Evolutionary conservation across 2,113 vertebrate species (phyloP), one percentile per base, ranked within the genome.

Genomic region (Neodontobutis hainanensis): DNA sequence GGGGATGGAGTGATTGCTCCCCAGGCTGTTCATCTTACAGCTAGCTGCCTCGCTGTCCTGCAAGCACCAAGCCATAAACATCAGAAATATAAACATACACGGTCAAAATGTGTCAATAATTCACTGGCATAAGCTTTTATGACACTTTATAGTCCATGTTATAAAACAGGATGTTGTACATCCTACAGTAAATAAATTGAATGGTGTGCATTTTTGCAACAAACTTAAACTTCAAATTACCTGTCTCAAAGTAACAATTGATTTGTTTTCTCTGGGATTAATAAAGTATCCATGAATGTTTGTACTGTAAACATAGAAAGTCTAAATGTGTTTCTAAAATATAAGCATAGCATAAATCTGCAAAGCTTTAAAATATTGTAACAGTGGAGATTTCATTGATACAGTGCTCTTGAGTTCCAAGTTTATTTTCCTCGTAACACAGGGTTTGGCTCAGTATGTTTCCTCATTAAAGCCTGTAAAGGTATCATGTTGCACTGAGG

Each of bases 1-100:
- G 64, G 96, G 97, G 82, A 97, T 94, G 79, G 96, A 98, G 87
- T 98, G 96, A 91, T 96, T 95, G 92, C 97, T 99, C 86, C 95
- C 96, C 90, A 98, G 91, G 90, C 97, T 99, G 94, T 97, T 97
- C 93, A 94, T 92, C 91, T 96, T 96, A 85, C 94, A 94, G 90
- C 88, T 93, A 84, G 95, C 94, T 69, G 95, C 95, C 85, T 99
- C 97, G 3, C 92, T 94, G 91, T 99, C 97, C 97, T 99, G 92
- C 60, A 75, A 40, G 44, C 3, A 14, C 36, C 55, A 52, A 42
- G 12, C n/a, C 45, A 38, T 9, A 59, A 3, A 34, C 6, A 43
- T 6, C 4, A 51, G 10, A 14, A 6, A 36, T 12, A 35, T 5
- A 40, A 40, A 40, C 8, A 8, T 32, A 32, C 11, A 46, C 7